Conservation (phyloP, 2,113 vertebrate genomes). For the Cyprinodon brontotheroides region DNA sequence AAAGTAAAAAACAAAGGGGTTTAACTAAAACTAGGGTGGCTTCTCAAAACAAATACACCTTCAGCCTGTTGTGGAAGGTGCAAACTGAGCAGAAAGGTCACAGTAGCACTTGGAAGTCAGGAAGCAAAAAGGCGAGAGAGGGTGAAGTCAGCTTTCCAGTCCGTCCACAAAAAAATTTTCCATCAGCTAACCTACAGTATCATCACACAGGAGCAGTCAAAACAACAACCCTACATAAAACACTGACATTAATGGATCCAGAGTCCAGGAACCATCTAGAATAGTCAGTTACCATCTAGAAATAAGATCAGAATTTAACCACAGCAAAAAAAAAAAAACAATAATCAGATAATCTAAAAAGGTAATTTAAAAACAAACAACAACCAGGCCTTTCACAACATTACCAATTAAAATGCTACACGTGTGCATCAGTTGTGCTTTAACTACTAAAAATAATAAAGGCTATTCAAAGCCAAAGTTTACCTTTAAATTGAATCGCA, state of each 20-base stretch:
- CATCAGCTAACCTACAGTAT: constrained; percentile 6
- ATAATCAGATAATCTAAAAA: not conserved
- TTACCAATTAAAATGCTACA: constrained; percentile 25
- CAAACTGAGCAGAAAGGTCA: constrained; percentile 37
- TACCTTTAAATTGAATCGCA: not conserved
- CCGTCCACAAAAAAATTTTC: constrained; percentile 19
- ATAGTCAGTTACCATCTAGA: not conserved
- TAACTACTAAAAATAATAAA: not conserved
- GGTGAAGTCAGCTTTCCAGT: not conserved
- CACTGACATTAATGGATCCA: constrained; percentile 17
- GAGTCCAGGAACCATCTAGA: constrained; percentile 5
- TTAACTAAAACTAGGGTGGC: not conserved
- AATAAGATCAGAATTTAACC: not conserved
- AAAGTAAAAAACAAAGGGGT: not conserved
- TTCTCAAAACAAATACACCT: not conserved
- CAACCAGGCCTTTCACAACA: not conserved
- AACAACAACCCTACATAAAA: constrained; percentile 13
- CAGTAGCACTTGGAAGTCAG: constrained; percentile 18
- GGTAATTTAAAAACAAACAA: not conserved
- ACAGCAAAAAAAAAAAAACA: constrained; percentile 4
- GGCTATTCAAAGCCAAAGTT: not conserved
- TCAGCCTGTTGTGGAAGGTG: not conserved
- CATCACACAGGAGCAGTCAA: constrained; percentile 18
- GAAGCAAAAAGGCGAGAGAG: constrained; percentile 4
- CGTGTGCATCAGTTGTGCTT: constrained; percentile 2